Percentiles rank a stretch among this genome's conserved stretches.
phyloP scores from a whole-genome alignment of 2,888 invertebrate genomes.

The Helobdella robusta region DNA sequence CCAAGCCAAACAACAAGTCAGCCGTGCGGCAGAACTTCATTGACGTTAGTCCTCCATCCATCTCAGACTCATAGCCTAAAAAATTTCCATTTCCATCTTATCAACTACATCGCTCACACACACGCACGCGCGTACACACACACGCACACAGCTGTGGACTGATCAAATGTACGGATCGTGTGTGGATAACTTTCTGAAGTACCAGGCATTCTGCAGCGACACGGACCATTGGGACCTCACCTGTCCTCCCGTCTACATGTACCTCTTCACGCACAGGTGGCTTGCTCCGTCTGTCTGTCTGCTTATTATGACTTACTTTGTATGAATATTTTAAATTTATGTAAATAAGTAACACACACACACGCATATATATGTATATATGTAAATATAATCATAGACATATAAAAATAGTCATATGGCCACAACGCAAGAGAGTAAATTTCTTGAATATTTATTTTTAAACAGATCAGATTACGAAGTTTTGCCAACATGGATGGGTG shows the following conservation, averaged over 20 bases:
- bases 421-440: too few species aligned
- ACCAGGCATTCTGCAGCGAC: conserved; percentile 35
- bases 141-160: conserved; percentile 43
- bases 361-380: too few species aligned
- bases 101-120: not conserved
- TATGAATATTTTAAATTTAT: too few species aligned
- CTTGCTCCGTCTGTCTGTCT: too few species aligned
- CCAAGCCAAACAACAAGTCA: conserved; percentile 44
- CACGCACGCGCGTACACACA: too few species aligned
- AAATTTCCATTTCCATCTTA: not conserved
- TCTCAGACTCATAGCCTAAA: not conserved
- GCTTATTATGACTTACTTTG: too few species aligned
- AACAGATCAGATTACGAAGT: conserved; percentile 45
- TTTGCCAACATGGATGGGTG: conserved; percentile 49
- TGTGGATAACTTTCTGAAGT: conserved; percentile 42
- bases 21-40: conserved; percentile 43
- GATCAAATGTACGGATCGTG: conserved; percentile 47
- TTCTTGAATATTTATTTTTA: too few species aligned
- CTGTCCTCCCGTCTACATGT: conserved; percentile 39
- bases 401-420: too few species aligned
- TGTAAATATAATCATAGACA: too few species aligned
- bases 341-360: too few species aligned
- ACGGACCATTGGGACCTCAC: conserved; percentile 22
- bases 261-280: conserved; percentile 48
- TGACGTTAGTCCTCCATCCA: conserved; percentile 40